These are phyloP conservation scores for Epinotia bilunana DNA, from an alignment of 2,888 invertebrate species.

Conservation along the genomic window DNA sequence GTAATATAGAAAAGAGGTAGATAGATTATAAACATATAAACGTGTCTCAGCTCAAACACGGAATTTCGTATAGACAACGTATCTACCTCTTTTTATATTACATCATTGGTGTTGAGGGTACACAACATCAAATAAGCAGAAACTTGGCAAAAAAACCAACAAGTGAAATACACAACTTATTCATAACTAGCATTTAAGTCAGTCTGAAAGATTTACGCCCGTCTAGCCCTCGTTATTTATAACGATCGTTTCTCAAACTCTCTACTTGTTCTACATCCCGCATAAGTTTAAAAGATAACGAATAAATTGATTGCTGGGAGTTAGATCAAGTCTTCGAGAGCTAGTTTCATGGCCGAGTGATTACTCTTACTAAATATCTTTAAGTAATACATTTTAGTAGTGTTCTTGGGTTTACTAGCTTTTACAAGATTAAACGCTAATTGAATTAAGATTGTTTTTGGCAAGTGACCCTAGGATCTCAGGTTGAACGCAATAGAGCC, in stretches of 20 bases:
- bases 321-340: conserved; percentile 29
- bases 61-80: too few relatives aligned
- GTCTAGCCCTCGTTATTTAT: conserved; percentile 25
- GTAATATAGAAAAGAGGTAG: too few relatives aligned
- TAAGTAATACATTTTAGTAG: too few relatives aligned
- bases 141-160: background rate
- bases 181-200: conserved; percentile 1
- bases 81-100: too few relatives aligned
- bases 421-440: too few relatives aligned
- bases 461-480: background rate
- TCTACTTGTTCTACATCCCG: conserved; percentile 35
- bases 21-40: too few relatives aligned
- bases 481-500: background rate
- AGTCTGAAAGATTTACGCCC: background rate
- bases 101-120: background rate
- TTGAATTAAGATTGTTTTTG: too few relatives aligned
- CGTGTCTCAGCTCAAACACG: too few relatives aligned
- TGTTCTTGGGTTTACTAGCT: too few relatives aligned
- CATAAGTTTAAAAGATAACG: conserved; percentile 36
- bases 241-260: conserved; percentile 34
- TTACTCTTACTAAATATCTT: conserved; percentile 10
- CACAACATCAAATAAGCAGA: background rate
- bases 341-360: conserved; percentile 34
- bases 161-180: background rate
- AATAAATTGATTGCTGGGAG: conserved; percentile 39